Evolutionary conservation across 2,797 vertebrate genomes (phyloP).

Genomic region (Tiaroga cobitis): DNA sequence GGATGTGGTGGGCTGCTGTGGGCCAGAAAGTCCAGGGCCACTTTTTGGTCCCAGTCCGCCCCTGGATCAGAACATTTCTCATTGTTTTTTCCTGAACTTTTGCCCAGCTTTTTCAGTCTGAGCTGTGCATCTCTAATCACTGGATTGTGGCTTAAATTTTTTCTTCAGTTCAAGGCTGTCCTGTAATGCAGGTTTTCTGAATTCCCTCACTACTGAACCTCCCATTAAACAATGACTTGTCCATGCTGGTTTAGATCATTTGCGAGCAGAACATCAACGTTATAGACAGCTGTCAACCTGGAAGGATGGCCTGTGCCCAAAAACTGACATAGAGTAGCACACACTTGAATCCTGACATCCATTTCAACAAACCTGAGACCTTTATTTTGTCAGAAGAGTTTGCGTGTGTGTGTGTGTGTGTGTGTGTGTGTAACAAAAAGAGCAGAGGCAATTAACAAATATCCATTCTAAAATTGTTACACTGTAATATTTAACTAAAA

Average conservation of each 20-base stretch:
- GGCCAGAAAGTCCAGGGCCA: too few relatives aligned
- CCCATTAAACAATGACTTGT: conserved; percentile 59
- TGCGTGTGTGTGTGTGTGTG: neutral
- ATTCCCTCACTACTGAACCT: neutral
- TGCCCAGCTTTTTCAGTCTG: neutral
- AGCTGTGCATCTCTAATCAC: neutral
- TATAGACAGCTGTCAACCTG: conserved; percentile 77
- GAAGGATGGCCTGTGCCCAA: conserved; percentile 47
- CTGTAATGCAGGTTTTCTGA: neutral
- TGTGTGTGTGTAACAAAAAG: neutral
- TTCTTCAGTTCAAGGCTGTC: neutral
- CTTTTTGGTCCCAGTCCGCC: too few relatives aligned
- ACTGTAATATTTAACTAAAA: neutral
- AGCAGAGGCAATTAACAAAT: neutral
- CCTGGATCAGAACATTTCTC: neutral
- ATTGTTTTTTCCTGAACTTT: neutral
- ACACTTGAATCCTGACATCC: neutral
- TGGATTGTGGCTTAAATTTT: neutral
- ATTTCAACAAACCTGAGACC: conserved; percentile 22
- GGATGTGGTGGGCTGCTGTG: too few relatives aligned
- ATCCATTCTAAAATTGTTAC: neutral
- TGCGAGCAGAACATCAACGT: conserved; percentile 66
- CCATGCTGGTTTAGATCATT: conserved; percentile 70
- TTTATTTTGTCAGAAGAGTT: neutral
- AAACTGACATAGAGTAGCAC: conserved; percentile 19